Conservation (phyloP, 2,797 vertebrate species). For the Sitta carolinensis region DNA sequence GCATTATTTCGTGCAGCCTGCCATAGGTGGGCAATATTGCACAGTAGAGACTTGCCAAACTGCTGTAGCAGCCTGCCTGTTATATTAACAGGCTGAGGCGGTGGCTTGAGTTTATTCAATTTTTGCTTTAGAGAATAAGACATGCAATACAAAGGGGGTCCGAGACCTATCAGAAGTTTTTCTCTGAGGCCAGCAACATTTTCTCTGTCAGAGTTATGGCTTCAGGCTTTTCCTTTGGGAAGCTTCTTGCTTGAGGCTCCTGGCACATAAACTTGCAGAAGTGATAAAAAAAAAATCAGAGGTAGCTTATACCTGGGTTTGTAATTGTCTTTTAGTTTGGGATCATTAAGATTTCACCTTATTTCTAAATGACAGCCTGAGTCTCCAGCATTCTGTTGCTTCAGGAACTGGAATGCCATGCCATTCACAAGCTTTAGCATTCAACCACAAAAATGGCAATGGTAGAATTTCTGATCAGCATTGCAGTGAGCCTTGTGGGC, state of each 20-base stretch:
- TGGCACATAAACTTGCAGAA: not conserved
- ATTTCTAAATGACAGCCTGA: not conserved
- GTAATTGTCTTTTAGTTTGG: not conserved
- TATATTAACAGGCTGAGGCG: not conserved
- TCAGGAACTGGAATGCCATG: fast-evolving
- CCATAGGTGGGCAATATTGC: fast-evolving
- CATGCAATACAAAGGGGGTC: not conserved
- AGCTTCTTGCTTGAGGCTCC: not conserved
- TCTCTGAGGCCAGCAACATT: not conserved
- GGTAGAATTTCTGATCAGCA: not conserved
- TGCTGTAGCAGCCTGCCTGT: not conserved
- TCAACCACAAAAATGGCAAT: not conserved
- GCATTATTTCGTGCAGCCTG: not conserved
- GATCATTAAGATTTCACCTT: not conserved
- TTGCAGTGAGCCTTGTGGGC: not conserved
- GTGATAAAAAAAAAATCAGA: not conserved
- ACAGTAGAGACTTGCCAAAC: not conserved
- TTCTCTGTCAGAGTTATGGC: not conserved
- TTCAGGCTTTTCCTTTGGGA: not conserved
- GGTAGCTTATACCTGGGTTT: not conserved
- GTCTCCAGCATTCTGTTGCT: not conserved
- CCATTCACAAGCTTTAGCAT: not conserved
- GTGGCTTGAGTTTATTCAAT: not conserved
- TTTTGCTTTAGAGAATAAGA: not conserved
- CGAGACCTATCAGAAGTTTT: not conserved